These are phyloP conservation scores for Lochmaea capreae DNA, from an alignment of 2,888 invertebrate species.

Conservation along the genomic window DNA sequence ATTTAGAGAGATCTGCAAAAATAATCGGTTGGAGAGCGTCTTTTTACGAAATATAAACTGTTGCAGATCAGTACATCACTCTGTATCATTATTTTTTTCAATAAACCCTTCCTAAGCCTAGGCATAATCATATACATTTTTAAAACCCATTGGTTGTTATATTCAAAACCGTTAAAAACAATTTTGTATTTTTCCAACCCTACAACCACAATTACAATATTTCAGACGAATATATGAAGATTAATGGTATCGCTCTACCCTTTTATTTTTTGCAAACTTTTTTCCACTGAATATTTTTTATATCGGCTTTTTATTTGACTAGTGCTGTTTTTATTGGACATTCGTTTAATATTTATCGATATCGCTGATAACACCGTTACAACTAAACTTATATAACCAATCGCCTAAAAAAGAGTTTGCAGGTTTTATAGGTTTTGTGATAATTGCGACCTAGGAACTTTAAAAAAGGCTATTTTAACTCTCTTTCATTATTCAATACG, in stretches of 20 bases:
- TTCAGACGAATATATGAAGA: slow-evolving; percentile 1
- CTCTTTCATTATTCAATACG: background rate
- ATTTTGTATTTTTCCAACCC: background rate
- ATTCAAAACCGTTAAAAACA: background rate
- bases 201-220: slow-evolving; percentile 6
- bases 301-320: background rate
- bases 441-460: background rate
- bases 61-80: too few relatives aligned
- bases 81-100: too few relatives aligned
- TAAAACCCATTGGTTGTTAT: background rate
- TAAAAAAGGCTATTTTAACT: background rate
- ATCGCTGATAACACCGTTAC: background rate
- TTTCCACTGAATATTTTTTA: background rate
- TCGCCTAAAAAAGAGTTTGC: background rate
- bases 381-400: background rate
- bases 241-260: slow-evolving; percentile 1
- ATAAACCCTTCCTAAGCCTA: too few relatives aligned
- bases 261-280: slow-evolving; percentile 2
- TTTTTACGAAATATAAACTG: too few relatives aligned
- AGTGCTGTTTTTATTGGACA: background rate
- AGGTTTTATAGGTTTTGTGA: background rate
- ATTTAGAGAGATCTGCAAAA: background rate
- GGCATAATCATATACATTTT: background rate
- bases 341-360: background rate
- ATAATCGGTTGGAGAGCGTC: too few relatives aligned